phyloP scores from a whole-genome alignment of 2,797 vertebrate genomes.

The Intellagama lesueurii region DNA sequence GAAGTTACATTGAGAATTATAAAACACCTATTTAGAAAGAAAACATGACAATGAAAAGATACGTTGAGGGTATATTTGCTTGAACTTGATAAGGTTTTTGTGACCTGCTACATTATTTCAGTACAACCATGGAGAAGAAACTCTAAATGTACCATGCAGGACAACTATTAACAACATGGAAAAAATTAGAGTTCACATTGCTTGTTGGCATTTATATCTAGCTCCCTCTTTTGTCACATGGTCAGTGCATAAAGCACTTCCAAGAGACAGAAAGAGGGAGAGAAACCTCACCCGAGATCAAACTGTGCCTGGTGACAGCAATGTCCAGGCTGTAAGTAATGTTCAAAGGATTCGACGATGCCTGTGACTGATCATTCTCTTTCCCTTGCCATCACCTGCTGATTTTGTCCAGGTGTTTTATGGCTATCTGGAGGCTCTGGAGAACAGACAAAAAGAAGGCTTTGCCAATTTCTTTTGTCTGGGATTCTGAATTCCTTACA shows the following conservation, averaged over 20 bases:
- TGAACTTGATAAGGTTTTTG: conserved; percentile 25
- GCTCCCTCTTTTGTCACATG: conserved; percentile 74
- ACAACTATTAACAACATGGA: conserved; percentile 60
- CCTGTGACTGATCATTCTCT: conserved; percentile 86
- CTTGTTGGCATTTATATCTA: conserved; percentile 66
- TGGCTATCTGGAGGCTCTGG: conserved; percentile 86
- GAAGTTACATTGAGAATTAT: not conserved
- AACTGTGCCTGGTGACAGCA: conserved; percentile 91
- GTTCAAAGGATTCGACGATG: conserved; percentile 89
- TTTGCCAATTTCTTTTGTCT: conserved; percentile 89
- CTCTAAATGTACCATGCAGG: conserved; percentile 56
- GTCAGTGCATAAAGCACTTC: conserved; percentile 81
- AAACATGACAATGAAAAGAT: conserved; percentile 13
- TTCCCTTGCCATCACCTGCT: conserved; percentile 87
- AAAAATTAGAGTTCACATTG: conserved; percentile 54
- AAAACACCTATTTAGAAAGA: conserved; percentile 41
- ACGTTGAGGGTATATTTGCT: not conserved
- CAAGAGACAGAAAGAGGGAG: conserved; percentile 61
- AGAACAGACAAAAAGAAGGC: conserved; percentile 85
- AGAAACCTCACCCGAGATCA: conserved; percentile 88
- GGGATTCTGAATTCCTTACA: conserved; percentile 85
- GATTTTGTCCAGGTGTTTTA: conserved; percentile 92
- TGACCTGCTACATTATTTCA: conserved; percentile 37
- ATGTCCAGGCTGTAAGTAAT: conserved; percentile 88
- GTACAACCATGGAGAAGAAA: conserved; percentile 43